These are phyloP conservation scores for Platichthys flesus DNA, from an alignment of 2,113 vertebrate genomes.

Conservation along the genomic window DNA sequence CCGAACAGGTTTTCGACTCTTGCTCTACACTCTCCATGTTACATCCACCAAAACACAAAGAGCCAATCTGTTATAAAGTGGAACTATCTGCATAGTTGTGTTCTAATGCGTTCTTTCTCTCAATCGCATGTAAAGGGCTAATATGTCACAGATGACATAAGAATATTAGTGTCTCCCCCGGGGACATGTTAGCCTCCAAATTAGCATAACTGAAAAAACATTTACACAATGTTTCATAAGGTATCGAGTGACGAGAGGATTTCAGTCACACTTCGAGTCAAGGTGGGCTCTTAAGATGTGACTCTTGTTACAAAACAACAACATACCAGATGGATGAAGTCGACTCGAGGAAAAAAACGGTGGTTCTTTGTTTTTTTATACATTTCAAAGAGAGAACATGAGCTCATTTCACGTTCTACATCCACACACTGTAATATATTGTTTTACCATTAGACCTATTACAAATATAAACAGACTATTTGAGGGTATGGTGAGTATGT, in stretches of 20 bases:
- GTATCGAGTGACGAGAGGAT: constrained; percentile 48
- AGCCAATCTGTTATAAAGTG: too few species aligned
- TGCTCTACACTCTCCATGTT: too few species aligned
- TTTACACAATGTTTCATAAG: constrained; percentile 56
- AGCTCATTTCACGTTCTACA: constrained; percentile 17
- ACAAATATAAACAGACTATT: constrained; percentile 24
- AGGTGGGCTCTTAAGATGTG: constrained; percentile 32
- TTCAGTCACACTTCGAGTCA: constrained; percentile 45
- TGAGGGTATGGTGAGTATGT: background rate
- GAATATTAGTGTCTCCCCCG: constrained; percentile 23
- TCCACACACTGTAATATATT: constrained; percentile 26
- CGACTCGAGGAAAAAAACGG: background rate
- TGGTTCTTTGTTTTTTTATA: constrained; percentile 46
- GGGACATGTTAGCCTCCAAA: constrained; percentile 42
- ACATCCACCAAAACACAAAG: too few species aligned
- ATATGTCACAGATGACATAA: constrained; percentile 42
- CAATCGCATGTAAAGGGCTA: constrained; percentile 20
- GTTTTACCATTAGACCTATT: constrained; percentile 22
- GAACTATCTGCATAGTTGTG: background rate
- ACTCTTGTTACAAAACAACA: constrained; percentile 52
- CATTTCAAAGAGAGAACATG: constrained; percentile 26
- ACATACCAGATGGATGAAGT: constrained; percentile 50
- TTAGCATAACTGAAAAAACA: constrained; percentile 55
- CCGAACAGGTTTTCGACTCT: too few species aligned
- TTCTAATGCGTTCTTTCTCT: constrained; percentile 18